Conservation (phyloP, 2,888 invertebrate genomes). For the Agrypnus murinus region DNA sequence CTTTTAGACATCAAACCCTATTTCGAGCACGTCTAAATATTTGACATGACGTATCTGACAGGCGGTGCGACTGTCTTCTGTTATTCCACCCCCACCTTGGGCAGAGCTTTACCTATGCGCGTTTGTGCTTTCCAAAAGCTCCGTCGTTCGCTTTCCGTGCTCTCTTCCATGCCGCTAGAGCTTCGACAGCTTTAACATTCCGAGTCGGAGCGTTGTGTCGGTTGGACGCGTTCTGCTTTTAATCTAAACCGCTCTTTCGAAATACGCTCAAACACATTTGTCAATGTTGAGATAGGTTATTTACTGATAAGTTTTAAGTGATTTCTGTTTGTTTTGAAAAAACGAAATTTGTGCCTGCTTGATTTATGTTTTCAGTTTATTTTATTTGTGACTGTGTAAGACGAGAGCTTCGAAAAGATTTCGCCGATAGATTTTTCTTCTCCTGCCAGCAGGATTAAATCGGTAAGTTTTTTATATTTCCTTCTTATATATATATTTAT, state of each 20-base stretch:
- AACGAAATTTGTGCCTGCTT: constrained; percentile 36
- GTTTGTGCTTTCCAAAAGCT: constrained; percentile 51
- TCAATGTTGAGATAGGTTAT: constrained; percentile 48
- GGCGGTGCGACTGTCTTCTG: constrained; percentile 65
- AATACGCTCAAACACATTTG: constrained; percentile 31
- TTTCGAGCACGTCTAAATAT: constrained; percentile 62
- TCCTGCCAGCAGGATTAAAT: constrained; percentile 39
- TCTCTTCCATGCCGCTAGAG: constrained; percentile 47
- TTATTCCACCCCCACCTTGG: constrained; percentile 62
- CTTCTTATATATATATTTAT: neutral
- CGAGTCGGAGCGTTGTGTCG: constrained; percentile 49
- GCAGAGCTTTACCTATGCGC: constrained; percentile 61
- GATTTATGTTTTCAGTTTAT: constrained; percentile 45
- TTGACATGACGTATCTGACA: constrained; percentile 66
- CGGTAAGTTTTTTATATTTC: constrained; percentile 26
- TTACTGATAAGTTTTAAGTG: constrained; percentile 45
- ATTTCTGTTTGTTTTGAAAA: constrained; percentile 45
- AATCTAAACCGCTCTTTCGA: constrained; percentile 26
- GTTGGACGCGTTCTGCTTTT: constrained; percentile 31
- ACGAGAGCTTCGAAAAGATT: constrained; percentile 23
- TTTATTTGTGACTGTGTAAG: constrained; percentile 41
- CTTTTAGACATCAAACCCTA: constrained; percentile 59
- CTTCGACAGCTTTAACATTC: constrained; percentile 54
- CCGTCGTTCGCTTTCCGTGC: constrained; percentile 45
- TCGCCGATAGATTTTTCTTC: constrained; percentile 15